These are phyloP conservation scores for Cheilosia variabilis DNA, from an alignment of 2,888 invertebrate genomes.

Conservation along the genomic window DNA sequence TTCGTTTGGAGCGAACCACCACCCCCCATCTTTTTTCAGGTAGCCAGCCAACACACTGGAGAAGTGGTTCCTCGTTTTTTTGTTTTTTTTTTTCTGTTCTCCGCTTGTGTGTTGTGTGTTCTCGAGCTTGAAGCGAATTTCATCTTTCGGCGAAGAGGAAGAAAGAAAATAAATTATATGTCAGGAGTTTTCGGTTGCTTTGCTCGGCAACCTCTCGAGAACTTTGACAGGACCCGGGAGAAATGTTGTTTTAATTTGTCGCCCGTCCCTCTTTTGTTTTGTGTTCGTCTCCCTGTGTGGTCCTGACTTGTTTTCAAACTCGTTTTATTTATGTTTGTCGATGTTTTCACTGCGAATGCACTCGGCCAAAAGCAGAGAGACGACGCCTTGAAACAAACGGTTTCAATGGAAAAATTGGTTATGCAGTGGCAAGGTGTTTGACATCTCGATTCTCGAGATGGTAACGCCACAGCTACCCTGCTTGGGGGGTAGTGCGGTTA, in stretches of 20 bases:
- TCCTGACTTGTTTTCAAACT: slow-evolving; percentile 43
- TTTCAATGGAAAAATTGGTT: slow-evolving; percentile 20
- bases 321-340: slow-evolving; percentile 51
- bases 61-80: no score
- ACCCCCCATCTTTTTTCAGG: slow-evolving; percentile 16
- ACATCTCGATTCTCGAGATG: slow-evolving; percentile 26
- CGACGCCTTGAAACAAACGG: not conserved
- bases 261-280: slow-evolving; percentile 5
- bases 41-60: not conserved
- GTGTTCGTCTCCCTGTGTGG: slow-evolving; percentile 11
- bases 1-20: slow-evolving; percentile 46
- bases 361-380: slow-evolving; percentile 13
- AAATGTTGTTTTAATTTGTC: slow-evolving; percentile 70
- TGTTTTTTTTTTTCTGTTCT: slow-evolving; percentile 5
- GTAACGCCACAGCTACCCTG: slow-evolving; percentile 27
- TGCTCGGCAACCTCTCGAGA: slow-evolving; percentile 42
- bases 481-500: slow-evolving; percentile 2
- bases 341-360: slow-evolving; percentile 58
- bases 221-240: slow-evolving; percentile 70
- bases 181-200: slow-evolving; percentile 62
- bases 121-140: slow-evolving; percentile 44
- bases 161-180: slow-evolving; percentile 71
- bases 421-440: slow-evolving; percentile 28
- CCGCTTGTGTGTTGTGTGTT: not conserved
- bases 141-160: slow-evolving; percentile 34